Conservation (phyloP, 2,113 vertebrate species). For the Eulacestoma nigropectus region DNA sequence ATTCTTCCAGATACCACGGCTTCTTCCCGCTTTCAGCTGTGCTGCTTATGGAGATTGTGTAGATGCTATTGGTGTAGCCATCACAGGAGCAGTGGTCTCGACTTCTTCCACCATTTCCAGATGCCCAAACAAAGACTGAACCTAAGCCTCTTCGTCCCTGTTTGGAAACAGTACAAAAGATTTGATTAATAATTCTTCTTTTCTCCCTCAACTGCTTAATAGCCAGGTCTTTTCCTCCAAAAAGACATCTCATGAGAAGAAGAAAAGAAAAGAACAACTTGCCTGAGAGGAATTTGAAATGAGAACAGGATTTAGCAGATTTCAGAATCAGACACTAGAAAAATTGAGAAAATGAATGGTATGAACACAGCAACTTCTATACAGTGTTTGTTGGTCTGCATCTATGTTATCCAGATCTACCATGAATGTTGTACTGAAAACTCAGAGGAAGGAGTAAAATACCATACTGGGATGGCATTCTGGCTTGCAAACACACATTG, state of each 20-base stretch:
- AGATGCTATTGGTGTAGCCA: constrained; percentile 98
- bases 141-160: constrained; percentile 93
- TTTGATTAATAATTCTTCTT: background rate
- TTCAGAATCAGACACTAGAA: background rate
- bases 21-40: constrained; percentile 97
- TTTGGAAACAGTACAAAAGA: constrained; percentile 28
- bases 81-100: constrained; percentile 98
- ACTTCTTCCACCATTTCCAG: constrained; percentile 95
- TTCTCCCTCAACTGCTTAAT: background rate
- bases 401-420: background rate
- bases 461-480: background rate
- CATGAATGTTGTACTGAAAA: background rate
- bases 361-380: background rate
- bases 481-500: background rate
- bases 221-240: fast-evolving
- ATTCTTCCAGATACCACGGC: constrained; percentile 98
- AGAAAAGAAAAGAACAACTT: background rate
- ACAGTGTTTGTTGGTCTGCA: background rate
- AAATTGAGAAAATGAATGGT: background rate
- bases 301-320: background rate
- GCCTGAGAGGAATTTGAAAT: background rate
- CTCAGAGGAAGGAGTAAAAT: background rate
- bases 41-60: constrained; percentile 98
- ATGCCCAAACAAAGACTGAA: constrained; percentile 98
- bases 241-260: background rate